A percentile compares a stretch with the other conserved stretches of the same genome.
These are phyloP conservation scores for Calameuta filiformis DNA, from an alignment of 2,888 invertebrate genomes.

Conservation along the genomic window DNA sequence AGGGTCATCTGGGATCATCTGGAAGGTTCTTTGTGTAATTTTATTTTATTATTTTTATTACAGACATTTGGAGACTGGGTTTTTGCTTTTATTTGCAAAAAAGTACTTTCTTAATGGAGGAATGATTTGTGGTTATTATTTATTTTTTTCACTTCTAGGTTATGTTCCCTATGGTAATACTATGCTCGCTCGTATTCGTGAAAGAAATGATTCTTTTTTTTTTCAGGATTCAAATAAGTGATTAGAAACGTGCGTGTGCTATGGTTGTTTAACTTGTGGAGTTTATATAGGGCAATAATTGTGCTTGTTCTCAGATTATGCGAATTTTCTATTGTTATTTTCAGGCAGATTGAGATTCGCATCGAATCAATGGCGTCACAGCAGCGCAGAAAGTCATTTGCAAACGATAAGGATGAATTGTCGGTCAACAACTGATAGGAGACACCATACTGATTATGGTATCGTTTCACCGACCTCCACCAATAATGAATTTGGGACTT, in stretches of 20 bases:
- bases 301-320: not conserved
- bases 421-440: constrained; percentile 39
- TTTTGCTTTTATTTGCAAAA: not conserved
- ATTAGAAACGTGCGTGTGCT: not conserved
- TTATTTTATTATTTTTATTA: too few species aligned
- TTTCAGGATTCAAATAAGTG: too few species aligned
- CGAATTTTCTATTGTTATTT: constrained; percentile 23
- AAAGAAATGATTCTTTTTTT: not conserved
- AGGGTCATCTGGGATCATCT: too few species aligned
- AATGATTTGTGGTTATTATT: not conserved
- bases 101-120: not conserved
- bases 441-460: constrained; percentile 14
- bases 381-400: constrained; percentile 44
- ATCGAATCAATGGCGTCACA: constrained; percentile 52
- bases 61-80: not conserved
- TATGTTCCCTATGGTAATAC: not conserved
- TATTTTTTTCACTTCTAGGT: not conserved
- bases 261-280: not conserved
- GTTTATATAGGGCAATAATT: not conserved
- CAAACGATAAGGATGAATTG: constrained; percentile 38
- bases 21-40: too few species aligned
- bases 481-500: not conserved
- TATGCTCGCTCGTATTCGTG: not conserved
- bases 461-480: not conserved
- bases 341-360: constrained; percentile 46